phyloP scores from a whole-genome alignment of 1,140 invertebrate genomes.

The Agrilus planipennis region DNA sequence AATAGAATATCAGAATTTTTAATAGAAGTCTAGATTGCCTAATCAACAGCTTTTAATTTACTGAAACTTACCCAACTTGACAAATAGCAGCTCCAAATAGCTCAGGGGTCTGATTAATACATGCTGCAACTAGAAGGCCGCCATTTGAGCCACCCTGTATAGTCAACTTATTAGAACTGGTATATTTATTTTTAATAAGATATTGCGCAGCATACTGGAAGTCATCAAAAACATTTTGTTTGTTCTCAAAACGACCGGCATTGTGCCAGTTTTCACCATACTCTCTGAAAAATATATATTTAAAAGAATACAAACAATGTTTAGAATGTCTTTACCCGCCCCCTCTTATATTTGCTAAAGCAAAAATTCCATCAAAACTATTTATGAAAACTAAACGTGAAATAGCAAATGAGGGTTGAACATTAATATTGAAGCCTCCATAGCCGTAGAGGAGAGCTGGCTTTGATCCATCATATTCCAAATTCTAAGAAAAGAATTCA shows the following conservation, averaged over 20 bases:
- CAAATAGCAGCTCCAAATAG: conserved; percentile 80
- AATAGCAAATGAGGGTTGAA: conserved; percentile 77
- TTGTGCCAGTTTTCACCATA: conserved; percentile 98
- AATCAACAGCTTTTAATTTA: no score
- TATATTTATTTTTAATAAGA: conserved; percentile 75
- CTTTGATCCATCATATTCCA: conserved; percentile 53
- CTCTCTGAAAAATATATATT: conserved; percentile 45
- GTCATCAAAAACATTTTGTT: conserved; percentile 97
- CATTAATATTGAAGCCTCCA: conserved; percentile 91
- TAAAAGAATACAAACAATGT: neutral
- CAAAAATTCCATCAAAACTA: conserved; percentile 78
- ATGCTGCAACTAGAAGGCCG: conserved; percentile 84
- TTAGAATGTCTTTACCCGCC: conserved; percentile 62
- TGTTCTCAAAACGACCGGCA: conserved; percentile 78
- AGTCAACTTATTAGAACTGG: conserved; percentile 57
- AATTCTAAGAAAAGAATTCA: conserved; percentile 37
- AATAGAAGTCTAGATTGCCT: neutral
- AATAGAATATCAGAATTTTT: neutral
- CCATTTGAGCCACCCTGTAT: conserved; percentile 96
- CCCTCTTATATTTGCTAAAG: conserved; percentile 88
- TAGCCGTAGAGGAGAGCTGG: conserved; percentile 89
- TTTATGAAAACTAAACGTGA: conserved; percentile 80
- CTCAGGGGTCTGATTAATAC: conserved; percentile 89
- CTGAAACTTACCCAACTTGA: conserved; percentile 29
- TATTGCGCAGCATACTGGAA: conserved; percentile 89